Evolutionary conservation across 2,888 invertebrate species (phyloP), one percentile per base, ranked within the genome.

Genomic region (Microctonus hyperodae): DNA sequence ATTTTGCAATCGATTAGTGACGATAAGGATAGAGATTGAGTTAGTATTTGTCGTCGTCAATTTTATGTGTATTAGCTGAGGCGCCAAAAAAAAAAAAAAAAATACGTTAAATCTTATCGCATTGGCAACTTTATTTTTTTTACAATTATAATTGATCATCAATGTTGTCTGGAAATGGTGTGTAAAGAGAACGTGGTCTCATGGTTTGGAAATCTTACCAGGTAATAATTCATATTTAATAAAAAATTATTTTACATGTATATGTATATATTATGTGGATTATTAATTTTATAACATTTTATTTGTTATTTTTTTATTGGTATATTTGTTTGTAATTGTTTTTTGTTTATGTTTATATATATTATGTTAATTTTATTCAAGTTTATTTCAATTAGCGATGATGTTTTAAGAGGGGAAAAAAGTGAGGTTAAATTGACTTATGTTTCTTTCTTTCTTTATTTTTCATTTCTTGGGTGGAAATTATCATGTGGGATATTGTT

Each of bases 121-220:
- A 78, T 78, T 79, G 81, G 44, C 6, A 44, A n/a, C 76, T 77
- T 79, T 79, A 79, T 79, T 77, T 76, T 79, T 79, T 79, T 79
- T 77, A 78, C 77, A 7, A 44, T 44, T 76, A 78, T 72, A 80
- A 81, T 79, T 80, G 79, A 79, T 81, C 44, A 86, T 87, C 87
- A 86, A 88, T 88, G 88, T 86, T 86, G 87, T 86, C 91, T 91
- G 93, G 93, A 92, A 91, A 95, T 96, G 95, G 93, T 95, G 92
- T 95, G 83, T 83, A 95, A 96, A 90, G 96, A 95, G 91, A 96
- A 97, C 90, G 93, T 97, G 88, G 92, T 96, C 89, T 90, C 91
- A 90, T 97, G 96, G 96, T 98, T 97, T 92, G 94, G 94, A 90
- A 92, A 93, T 90, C 78, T 83, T 79, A 82, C 83, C 81, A 83